These are phyloP conservation scores for Drosophila nigromelanica DNA, from an alignment of 1,140 invertebrate species.

Conservation along the genomic window DNA sequence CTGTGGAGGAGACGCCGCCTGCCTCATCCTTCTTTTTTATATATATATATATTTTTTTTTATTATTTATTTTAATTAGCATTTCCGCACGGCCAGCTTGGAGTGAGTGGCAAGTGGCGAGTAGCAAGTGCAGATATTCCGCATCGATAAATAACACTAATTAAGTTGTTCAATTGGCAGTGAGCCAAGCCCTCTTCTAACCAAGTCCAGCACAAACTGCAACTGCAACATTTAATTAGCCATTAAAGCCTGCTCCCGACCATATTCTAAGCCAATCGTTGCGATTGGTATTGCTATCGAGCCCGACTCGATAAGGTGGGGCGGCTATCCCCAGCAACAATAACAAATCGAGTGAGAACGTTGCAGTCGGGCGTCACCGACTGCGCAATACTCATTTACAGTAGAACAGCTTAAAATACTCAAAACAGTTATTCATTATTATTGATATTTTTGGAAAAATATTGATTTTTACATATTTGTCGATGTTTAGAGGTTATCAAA, in stretches of 20 bases:
- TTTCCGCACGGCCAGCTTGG: constrained; percentile 55
- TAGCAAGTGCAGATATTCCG: constrained; percentile 60
- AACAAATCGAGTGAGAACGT: not conserved
- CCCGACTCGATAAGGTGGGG: not conserved
- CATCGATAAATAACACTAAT: constrained; percentile 81
- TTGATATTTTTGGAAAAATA: too few species aligned
- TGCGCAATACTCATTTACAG: too few species aligned
- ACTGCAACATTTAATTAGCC: constrained; percentile 63
- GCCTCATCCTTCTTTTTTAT: too few species aligned
- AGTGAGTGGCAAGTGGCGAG: constrained; percentile 9
- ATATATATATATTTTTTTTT: constrained; percentile 21
- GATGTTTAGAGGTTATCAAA: too few species aligned
- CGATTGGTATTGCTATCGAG: not conserved
- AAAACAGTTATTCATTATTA: too few species aligned
- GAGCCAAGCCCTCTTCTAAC: constrained; percentile 44
- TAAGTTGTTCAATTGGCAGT: constrained; percentile 72
- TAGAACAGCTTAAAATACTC: too few species aligned
- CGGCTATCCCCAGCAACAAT: constrained; percentile 1
- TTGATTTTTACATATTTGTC: too few species aligned
- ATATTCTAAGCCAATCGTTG: constrained; percentile 27
- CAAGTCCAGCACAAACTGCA: constrained; percentile 20
- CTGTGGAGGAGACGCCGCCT: not conserved
- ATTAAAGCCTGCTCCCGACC: constrained; percentile 23
- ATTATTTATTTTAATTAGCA: constrained; percentile 81
- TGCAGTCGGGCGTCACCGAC: too few species aligned